Percentiles rank a stretch among this genome's conserved stretches.
phyloP scores from a whole-genome alignment of 2,113 vertebrate species.

The Oreotrochilus melanogaster region DNA sequence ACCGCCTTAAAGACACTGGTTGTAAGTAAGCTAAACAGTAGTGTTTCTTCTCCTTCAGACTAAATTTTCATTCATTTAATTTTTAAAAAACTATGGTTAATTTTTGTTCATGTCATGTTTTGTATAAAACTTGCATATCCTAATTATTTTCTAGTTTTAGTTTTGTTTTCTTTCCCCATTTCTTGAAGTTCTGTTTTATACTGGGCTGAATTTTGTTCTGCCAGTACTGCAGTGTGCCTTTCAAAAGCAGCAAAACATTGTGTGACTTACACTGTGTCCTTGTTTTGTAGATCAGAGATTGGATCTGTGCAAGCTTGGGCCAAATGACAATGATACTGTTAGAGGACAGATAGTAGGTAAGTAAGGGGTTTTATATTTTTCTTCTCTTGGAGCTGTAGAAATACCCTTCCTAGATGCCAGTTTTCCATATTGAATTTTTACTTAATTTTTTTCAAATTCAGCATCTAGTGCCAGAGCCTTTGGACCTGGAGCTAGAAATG shows the following conservation, averaged over 20 bases:
- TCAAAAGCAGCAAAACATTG: not conserved
- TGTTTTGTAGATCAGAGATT: conserved; percentile 89
- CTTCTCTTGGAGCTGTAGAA: not conserved
- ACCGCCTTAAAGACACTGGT: conserved; percentile 98
- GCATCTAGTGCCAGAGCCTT: not conserved
- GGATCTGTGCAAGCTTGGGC: conserved; percentile 94
- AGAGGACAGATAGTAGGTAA: conserved; percentile 97
- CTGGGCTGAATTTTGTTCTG: not conserved
- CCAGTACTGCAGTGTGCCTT: not conserved
- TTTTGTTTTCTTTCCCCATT: not conserved
- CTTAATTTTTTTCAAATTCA: not conserved
- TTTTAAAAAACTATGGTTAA: not conserved
- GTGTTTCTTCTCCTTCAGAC: not conserved
- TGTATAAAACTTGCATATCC: not conserved
- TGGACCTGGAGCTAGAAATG: not conserved
- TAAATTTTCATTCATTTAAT: not conserved
- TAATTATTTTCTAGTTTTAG: not conserved
- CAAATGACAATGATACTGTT: conserved; percentile 95
- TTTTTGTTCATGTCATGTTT: conserved; percentile 37
- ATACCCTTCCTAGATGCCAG: not conserved
- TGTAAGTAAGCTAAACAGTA: conserved; percentile 84
- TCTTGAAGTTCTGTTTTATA: not conserved
- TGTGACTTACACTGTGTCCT: not conserved
- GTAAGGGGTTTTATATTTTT: conserved; percentile 54
- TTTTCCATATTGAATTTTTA: not conserved